Base-by-base conservation (phyloP, 1,140 invertebrate genomes). In the Bombus fervidus region DNA sequence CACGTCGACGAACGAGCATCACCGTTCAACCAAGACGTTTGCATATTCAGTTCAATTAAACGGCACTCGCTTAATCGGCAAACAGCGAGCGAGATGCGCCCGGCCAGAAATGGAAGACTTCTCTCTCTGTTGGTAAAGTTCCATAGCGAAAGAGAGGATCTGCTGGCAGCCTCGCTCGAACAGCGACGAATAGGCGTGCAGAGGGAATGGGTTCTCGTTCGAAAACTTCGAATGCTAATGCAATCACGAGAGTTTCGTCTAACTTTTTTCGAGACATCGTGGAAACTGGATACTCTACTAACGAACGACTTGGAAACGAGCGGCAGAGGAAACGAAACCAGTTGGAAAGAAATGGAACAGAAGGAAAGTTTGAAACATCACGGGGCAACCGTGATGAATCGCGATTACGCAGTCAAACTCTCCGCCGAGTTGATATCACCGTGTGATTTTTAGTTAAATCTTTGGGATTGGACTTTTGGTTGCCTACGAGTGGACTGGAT, bases 171-270 rank as follows among this genome's bases (percentile, higher is more conserved):
- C 47, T 53, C 5, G 47, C 18, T 22, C 47, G 18, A 53, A 53
- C 28, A 47, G 64, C 43, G 80, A 81, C 79, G 39, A 69, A 75
- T 28, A 80, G 41, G n/a, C 28, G 31, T 8, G 34, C 22, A 6
- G 64, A 13, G 13, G 12, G 2, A 39, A 5, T 47, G 47, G 37
- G 1, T 15, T 13, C 41, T 37, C 13, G n/a, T 62, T 28, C 34
- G 72, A n/a, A 53, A 72, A 76, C 57, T 83, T 66, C 15, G 39
- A 66, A 73, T 73, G 59, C 72, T 83, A 83, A 83, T 83, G 72
- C 72, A 76, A 83, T 83, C 81, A 66, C 71, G 41, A 34, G 62
- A 83, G n/a, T 83, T 83, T 83, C 41, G n/a, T 31, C 47, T 18
- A 73, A 72, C 34, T 81, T 81, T 39, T 22, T 57, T 39, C 68